These are phyloP conservation scores for Zhengitettix transpicula DNA, from an alignment of 2,888 invertebrate species.

Conservation along the genomic window DNA sequence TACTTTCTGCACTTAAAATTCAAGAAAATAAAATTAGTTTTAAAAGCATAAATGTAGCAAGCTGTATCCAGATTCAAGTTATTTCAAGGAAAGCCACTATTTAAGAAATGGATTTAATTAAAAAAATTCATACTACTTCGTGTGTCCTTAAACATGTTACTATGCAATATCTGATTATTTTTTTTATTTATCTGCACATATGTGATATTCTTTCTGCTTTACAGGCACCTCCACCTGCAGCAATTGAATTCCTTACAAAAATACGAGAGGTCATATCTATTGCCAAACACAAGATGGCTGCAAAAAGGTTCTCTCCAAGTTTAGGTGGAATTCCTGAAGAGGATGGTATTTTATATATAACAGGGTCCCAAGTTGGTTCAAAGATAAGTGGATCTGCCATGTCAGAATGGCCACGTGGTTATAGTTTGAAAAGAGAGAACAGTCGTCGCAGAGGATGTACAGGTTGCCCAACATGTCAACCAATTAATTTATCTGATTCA, in stretches of 20 bases:
- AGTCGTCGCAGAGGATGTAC: slow-evolving; percentile 41
- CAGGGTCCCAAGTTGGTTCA: neutral
- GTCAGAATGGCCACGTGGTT: slow-evolving; percentile 5
- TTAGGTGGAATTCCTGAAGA: slow-evolving; percentile 71
- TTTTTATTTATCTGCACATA: no score
- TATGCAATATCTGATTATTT: no score
- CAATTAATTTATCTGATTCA: neutral
- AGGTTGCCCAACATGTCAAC: slow-evolving; percentile 49
- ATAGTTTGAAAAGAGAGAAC: slow-evolving; percentile 44
- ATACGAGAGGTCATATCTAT: slow-evolving; percentile 81
- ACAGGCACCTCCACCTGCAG: slow-evolving; percentile 81
- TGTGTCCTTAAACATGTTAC: no score
- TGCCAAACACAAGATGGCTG: slow-evolving; percentile 74
- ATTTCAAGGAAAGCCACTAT: no score
- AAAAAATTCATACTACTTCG: no score
- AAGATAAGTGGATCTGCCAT: slow-evolving; percentile 32
- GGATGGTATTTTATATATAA: slow-evolving; percentile 27
- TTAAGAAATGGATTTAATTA: no score
- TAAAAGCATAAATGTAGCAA: no score
- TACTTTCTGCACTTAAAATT: no score
- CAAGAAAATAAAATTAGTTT: no score
- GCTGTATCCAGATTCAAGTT: no score
- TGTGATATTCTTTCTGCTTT: slow-evolving; percentile 19
- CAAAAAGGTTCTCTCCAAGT: slow-evolving; percentile 63
- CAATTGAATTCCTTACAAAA: slow-evolving; percentile 73